phyloP scores from a whole-genome alignment of 2,797 vertebrate species.

The Protosalanx chinensis region DNA sequence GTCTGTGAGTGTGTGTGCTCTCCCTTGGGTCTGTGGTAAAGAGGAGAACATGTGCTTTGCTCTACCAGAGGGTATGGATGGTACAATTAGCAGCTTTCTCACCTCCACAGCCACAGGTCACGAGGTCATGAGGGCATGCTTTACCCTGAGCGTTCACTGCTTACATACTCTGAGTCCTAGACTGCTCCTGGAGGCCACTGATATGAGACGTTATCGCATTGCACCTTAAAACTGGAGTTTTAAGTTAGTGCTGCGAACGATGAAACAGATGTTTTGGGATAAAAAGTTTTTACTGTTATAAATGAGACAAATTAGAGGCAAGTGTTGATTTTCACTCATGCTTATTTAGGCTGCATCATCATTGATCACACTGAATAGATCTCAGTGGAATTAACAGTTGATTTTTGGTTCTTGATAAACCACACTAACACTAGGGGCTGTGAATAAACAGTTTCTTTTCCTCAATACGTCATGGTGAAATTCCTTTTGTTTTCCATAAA shows the following conservation, averaged over 20 bases:
- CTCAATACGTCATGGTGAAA: slow-evolving; percentile 17
- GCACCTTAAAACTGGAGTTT: neutral
- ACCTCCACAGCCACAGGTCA: slow-evolving; percentile 62
- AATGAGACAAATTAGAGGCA: too few relatives aligned
- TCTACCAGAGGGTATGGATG: slow-evolving; percentile 60
- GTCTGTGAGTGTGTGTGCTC: slow-evolving; percentile 27
- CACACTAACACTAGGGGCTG: slow-evolving; percentile 6
- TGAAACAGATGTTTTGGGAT: too few relatives aligned
- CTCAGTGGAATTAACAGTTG: neutral
- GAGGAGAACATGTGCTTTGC: slow-evolving; percentile 57
- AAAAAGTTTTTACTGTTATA: too few relatives aligned
- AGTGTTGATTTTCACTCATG: too few relatives aligned
- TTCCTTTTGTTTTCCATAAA: slow-evolving; percentile 14
- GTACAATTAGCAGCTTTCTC: slow-evolving; percentile 70
- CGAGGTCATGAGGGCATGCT: slow-evolving; percentile 61
- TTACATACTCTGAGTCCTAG: neutral
- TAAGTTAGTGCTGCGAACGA: too few relatives aligned
- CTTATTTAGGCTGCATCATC: too few relatives aligned
- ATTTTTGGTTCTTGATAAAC: neutral
- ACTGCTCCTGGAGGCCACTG: slow-evolving; percentile 14
- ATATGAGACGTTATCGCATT: neutral
- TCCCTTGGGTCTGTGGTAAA: slow-evolving; percentile 23
- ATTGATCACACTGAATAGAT: neutral
- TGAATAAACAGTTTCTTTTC: slow-evolving; percentile 19
- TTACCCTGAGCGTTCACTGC: slow-evolving; percentile 56